Conservation (phyloP, 37 sponge, comb jelly and placozoan species). For the Lycopodina hypogea region DNA sequence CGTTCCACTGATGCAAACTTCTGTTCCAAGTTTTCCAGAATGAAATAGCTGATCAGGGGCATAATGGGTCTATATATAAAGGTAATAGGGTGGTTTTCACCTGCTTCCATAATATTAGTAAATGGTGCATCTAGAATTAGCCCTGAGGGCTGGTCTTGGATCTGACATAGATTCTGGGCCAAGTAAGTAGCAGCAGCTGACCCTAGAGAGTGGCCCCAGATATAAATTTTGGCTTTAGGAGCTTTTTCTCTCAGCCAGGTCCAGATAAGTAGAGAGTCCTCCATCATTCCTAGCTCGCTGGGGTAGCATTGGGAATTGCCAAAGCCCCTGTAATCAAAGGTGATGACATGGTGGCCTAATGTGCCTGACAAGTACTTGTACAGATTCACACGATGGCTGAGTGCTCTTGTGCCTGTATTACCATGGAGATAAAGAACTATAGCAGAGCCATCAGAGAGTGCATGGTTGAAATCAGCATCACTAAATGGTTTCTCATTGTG, state of each 20-base stretch:
- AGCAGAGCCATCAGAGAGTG: conserved; percentile 58
- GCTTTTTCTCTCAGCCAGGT: conserved; percentile 58
- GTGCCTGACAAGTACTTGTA: conserved; percentile 62
- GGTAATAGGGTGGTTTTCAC: conserved; percentile 49
- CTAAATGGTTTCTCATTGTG: not conserved
- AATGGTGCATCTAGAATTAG: conserved; percentile 80
- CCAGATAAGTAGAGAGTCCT: conserved; percentile 69
- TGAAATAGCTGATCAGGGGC: conserved; percentile 23
- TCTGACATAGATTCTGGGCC: conserved; percentile 20
- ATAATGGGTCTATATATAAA: conserved; percentile 54
- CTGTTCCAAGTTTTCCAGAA: conserved; percentile 42
- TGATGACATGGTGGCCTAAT: conserved; percentile 66
- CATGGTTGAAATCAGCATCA: conserved; percentile 13
- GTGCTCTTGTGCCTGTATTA: conserved; percentile 68
- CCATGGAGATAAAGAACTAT: conserved; percentile 77
- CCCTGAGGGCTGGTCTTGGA: conserved; percentile 23
- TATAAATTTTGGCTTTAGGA: conserved; percentile 45
- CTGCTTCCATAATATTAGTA: conserved; percentile 66
- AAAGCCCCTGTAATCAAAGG: conserved; percentile 92
- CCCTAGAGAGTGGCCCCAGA: conserved; percentile 96
- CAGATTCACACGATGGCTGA: conserved; percentile 59
- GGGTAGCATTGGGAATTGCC: conserved; percentile 74
- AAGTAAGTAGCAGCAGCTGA: conserved; percentile 71
- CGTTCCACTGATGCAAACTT: conserved; percentile 49
- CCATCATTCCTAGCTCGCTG: conserved; percentile 72